phyloP scores from a whole-genome alignment of 2,113 vertebrate species.

The Odocoileus hemionus region DNA sequence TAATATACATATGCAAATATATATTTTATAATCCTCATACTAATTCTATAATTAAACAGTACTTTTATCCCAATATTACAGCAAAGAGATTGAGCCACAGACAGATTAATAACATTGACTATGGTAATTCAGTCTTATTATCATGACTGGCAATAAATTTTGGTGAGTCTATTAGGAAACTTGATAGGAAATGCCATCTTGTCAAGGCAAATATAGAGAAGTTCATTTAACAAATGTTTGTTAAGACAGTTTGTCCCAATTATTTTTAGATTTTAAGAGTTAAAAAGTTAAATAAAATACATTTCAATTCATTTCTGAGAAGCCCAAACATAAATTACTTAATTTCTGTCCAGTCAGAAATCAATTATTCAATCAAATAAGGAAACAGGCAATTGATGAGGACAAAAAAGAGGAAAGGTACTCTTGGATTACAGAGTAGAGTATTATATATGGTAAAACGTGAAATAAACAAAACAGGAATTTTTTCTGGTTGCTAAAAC shows the following conservation, averaged over 20 bases:
- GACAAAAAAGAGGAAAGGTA: background rate
- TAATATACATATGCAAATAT: background rate
- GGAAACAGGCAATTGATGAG: background rate
- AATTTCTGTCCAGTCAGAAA: background rate
- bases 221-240: background rate
- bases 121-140: background rate
- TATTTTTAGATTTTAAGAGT: background rate
- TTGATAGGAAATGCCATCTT: background rate
- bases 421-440: background rate
- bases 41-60: background rate
- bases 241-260: background rate
- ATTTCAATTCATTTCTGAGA: background rate
- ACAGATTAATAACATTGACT: background rate
- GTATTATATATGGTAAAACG: background rate
- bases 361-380: background rate
- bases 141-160: background rate
- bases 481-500: background rate
- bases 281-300: background rate
- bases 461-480: background rate
- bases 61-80: background rate
- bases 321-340: background rate
- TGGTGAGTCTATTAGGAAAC: background rate
- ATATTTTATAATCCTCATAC: background rate
- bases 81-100: background rate
- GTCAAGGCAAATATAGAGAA: background rate